Evolutionary conservation across 1,140 invertebrate genomes (phyloP), one percentile per base, ranked within the genome.

Genomic region (Drosophila arizonae): DNA sequence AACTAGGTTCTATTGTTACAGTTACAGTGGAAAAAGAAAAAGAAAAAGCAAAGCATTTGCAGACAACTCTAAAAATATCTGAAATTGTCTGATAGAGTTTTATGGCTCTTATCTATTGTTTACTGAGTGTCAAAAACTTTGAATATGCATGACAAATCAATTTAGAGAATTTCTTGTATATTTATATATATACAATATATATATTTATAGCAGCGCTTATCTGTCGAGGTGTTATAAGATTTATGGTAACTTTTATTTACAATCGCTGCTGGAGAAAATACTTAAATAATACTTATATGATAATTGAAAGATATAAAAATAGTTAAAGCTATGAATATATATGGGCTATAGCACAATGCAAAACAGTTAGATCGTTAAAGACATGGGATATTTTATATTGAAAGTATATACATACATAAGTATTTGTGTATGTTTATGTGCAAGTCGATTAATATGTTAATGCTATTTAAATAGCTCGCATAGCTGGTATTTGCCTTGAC

Each of bases 31-130:
- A 28, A 43, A 43, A n/a, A 43, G 24, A 28, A 43, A 43, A n/a
- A 43, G 17, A 17, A 17, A 17, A 17, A 17, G 17, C 17, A 17
- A 17, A 17, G 2, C n/a, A 15, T 43, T n/a, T 5, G 41, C 41
- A 43, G 43, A 45, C 43, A 45, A 36, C 36, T 39, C 36, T 46
- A 21, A 2, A 13, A 11, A 28, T 6, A 51, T 5, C 24, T 3
- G 11, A 11, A 46, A 46, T 28, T 28, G 10, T 39, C 36, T 11
- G 36, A 39, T 11, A 39, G 36, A 39, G 11, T 13, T 39, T 39
- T 11, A 39, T 13, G 36, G 11, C 36, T 2, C 48, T 51, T 51
- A 51, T 51, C 21, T 51, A n/a, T 51, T 51, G 48, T 51, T 51
- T 51, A 26, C 24, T 6, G 11, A 28, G 11, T 21, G 21, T 45